Conservation (phyloP, 2,888 invertebrate genomes). For the Lasiommata megera region DNA sequence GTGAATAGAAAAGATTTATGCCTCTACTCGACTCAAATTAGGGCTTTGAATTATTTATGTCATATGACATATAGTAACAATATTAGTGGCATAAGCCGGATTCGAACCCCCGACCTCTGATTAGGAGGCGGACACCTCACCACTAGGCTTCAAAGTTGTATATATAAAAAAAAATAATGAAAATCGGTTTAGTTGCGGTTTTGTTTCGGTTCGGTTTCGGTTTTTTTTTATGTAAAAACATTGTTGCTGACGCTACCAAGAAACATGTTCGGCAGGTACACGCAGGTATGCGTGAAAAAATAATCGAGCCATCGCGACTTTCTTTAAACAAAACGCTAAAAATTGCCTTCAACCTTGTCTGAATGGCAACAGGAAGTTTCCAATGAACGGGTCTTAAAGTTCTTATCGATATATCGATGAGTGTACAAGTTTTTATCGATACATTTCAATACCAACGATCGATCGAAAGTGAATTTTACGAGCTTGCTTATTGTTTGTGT, state of each 20-base stretch:
- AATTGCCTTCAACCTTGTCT: constrained; percentile 15
- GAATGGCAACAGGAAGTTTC: constrained; percentile 8
- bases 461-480: neutral
- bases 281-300: constrained; percentile 21
- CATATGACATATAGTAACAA: too few relatives aligned
- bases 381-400: neutral
- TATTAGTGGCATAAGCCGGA: too few relatives aligned
- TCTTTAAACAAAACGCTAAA: constrained; percentile 22
- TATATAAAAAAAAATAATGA: too few relatives aligned
- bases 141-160: too few relatives aligned
- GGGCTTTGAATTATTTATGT: too few relatives aligned
- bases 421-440: neutral
- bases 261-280: constrained; percentile 17
- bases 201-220: too few relatives aligned
- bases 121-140: too few relatives aligned
- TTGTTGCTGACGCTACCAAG: constrained; percentile 5
- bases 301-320: constrained; percentile 22
- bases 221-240: too few relatives aligned
- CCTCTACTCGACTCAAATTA: too few relatives aligned
- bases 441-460: neutral
- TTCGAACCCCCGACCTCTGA: too few relatives aligned
- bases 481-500: neutral
- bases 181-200: too few relatives aligned
- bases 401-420: constrained; percentile 3
- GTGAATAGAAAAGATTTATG: too few relatives aligned